Conservation (phyloP, 2,797 vertebrate genomes). For the Threskiornis aethiopicus region DNA sequence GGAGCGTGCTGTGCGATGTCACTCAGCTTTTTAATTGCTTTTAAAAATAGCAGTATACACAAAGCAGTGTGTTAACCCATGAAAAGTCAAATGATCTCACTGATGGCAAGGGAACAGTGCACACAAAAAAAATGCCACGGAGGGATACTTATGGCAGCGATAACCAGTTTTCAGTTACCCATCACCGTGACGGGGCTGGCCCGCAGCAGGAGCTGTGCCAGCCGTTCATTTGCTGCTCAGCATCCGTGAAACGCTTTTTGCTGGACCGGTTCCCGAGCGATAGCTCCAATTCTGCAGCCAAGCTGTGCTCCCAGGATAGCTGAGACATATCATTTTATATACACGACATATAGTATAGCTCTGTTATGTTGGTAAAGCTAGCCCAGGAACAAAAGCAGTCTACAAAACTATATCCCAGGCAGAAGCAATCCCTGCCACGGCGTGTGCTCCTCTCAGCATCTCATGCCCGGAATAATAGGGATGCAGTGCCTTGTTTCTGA, state of each 20-base stretch:
- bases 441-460: neutral
- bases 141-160: neutral
- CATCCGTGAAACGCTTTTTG: neutral
- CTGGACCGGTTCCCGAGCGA: neutral
- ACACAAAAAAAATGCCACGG: neutral
- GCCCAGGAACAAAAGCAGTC: neutral
- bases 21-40: neutral
- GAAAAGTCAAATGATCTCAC: neutral
- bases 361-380: neutral
- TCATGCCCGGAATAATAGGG: neutral
- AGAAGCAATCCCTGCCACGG: neutral
- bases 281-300: neutral
- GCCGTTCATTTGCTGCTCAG: neutral
- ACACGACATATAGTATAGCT: accelerated
- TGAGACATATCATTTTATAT: neutral
- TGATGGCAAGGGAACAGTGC: neutral
- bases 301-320: neutral
- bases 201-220: neutral
- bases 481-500: neutral
- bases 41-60: neutral
- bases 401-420: neutral
- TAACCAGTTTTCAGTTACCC: neutral
- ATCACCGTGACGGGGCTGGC: neutral
- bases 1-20: accelerated
- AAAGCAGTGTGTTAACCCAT: neutral